Base-by-base conservation (phyloP, 2,888 invertebrate genomes). In the Nomada flava region DNA sequence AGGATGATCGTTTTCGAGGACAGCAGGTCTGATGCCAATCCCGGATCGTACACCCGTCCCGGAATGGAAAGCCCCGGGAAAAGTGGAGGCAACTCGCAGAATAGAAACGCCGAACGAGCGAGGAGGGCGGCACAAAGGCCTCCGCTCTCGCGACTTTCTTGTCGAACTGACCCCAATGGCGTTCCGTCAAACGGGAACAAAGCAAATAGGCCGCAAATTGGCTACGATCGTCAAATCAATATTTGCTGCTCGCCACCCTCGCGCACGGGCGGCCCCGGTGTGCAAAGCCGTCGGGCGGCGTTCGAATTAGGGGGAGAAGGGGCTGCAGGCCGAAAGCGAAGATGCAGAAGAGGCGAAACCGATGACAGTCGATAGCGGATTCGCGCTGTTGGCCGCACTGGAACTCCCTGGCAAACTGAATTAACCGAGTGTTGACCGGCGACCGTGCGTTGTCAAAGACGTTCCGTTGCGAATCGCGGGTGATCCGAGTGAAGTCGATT, bases 321-420 rank as follows among this genome's bases (percentile, higher is more conserved):
- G 62, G 64, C 69, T 60, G 68, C 18, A 67, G 20, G 44, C 42
- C 20, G 60, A 63, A 77, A 23, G 62, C 20, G 75, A 44, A 52
- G 68, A 77, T 62, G 76, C 71, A 72, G 60, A 57, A 76, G 76
- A 68, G n/a, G 62, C 60, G 64, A 29, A 26, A 20, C 20, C 55
- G 20, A 36, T 50, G n/a, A 13, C 52, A 42, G 15, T 47, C 55
- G 72, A 53, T 26, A 15, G 55, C 76, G 75, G 13, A 55, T 75
- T 72, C 26, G 52, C 59, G 77, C 42, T 74, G 83, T 82, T 84
- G 85, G 84, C 63, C 82, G 83, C 81, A 69, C 74, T 88, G 80
- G 86, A 90, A 90, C 91, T 91, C 89, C 87, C 81, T 72, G 88
- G 89, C 89, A 90, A 92, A 91, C 87, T 87, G 90, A 91, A 92